phyloP scores from a whole-genome alignment of 1,140 invertebrate species.

The Oreohelix idahoensis region DNA sequence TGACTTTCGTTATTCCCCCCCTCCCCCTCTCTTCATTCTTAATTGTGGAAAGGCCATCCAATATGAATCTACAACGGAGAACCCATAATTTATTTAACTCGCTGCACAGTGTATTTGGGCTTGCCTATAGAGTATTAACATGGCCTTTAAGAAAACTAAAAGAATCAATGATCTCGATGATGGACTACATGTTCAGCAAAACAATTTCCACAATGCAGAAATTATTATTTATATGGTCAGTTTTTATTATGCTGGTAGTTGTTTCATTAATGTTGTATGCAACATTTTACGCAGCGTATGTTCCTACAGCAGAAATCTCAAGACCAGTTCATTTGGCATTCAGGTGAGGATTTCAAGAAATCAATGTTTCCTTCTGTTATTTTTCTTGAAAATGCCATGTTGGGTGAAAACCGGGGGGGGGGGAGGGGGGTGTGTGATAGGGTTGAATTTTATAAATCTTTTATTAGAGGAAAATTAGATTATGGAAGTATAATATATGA shows the following conservation, averaged over 20 bases:
- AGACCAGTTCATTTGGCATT: conserved; percentile 27
- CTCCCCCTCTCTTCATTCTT: no score
- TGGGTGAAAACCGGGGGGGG: no score
- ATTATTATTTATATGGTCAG: background rate
- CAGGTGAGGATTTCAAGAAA: background rate
- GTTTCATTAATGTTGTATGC: conserved; percentile 24
- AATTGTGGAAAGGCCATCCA: no score
- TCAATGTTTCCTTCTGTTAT: no score
- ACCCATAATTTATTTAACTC: background rate
- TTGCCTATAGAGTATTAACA: background rate
- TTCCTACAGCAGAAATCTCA: conserved; percentile 34
- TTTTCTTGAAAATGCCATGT: no score
- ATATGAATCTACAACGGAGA: no score
- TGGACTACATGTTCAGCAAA: conserved; percentile 19
- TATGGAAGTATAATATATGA: no score
- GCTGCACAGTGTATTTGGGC: background rate
- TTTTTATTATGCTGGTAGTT: background rate
- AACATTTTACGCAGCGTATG: conserved; percentile 8
- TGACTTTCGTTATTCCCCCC: no score
- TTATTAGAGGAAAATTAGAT: no score
- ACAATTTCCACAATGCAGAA: conserved; percentile 14
- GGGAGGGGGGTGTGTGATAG: no score
- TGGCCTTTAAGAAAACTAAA: background rate
- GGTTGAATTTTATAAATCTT: no score
- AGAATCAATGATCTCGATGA: background rate